These are phyloP conservation scores for Drosophila barbarae DNA, from an alignment of 2,888 invertebrate species.

Conservation along the genomic window DNA sequence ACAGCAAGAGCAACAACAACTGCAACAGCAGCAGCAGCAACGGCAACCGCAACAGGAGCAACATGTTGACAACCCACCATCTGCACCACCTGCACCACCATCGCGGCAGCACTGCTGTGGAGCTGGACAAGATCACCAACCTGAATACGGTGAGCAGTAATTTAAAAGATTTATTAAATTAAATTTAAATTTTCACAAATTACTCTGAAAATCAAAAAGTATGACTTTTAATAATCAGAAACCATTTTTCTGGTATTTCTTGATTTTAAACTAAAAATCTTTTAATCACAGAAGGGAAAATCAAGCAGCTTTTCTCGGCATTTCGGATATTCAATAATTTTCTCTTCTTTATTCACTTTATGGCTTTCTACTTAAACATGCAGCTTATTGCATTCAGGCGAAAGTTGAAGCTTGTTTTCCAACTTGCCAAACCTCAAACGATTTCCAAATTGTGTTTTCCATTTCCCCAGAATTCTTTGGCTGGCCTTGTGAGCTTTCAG, in stretches of 20 bases:
- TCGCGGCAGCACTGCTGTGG: conserved; percentile 78
- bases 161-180: neutral
- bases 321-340: neutral
- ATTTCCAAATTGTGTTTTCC: conserved; percentile 21
- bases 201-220: neutral
- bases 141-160: conserved; percentile 76
- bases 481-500: conserved; percentile 11
- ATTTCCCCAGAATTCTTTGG: conserved; percentile 2
- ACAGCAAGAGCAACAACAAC: conserved; percentile 13
- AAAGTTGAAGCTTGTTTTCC: conserved; percentile 4
- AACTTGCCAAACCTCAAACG: conserved; percentile 24
- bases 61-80: conserved; percentile 80
- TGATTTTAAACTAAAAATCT: neutral
- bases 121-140: conserved; percentile 79
- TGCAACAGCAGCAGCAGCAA: conserved; percentile 15
- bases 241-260: neutral
- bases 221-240: neutral
- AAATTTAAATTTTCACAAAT: neutral
- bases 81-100: conserved; percentile 79
- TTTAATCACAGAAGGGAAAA: neutral
- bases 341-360: conserved; percentile 1
- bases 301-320: neutral
- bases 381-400: conserved; percentile 12
- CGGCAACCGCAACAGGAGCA: conserved; percentile 44
- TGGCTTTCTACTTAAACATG: neutral